phyloP scores from a whole-genome alignment of 2,888 invertebrate genomes.

The Ophion ellenae region DNA sequence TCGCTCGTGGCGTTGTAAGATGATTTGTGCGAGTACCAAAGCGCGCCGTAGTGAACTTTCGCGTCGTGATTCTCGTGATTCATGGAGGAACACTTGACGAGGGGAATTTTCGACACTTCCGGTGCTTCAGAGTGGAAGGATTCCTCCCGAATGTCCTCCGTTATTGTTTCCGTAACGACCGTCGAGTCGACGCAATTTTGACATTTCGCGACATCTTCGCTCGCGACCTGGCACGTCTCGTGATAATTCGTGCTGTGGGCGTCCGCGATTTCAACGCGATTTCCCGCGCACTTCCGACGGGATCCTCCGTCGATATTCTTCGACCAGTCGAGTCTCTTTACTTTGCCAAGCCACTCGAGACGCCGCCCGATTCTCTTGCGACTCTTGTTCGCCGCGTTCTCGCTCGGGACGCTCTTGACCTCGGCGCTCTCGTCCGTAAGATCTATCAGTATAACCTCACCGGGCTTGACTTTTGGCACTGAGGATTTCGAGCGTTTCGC shows the following conservation, averaged over 20 bases:
- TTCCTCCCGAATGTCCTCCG: conserved; percentile 16
- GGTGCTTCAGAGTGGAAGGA: not conserved
- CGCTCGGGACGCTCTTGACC: conserved; percentile 51
- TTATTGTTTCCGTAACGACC: conserved; percentile 25
- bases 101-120: conserved; percentile 1
- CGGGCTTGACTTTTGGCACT: conserved; percentile 67
- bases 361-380: conserved; percentile 63
- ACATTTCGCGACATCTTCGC: not conserved
- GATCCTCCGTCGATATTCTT: conserved; percentile 37
- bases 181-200: conserved; percentile 57
- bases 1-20: conserved; percentile 1
- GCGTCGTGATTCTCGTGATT: conserved; percentile 7
- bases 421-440: conserved; percentile 70
- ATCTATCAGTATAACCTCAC: conserved; percentile 74
- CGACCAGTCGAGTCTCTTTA: conserved; percentile 64
- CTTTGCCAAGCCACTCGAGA: conserved; percentile 69
- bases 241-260: conserved; percentile 71
- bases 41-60: not conserved
- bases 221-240: conserved; percentile 29
- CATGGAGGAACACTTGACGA: conserved; percentile 33
- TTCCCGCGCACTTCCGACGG: conserved; percentile 35
- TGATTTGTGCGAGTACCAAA: conserved; percentile 23
- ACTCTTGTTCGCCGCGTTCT: conserved; percentile 41
- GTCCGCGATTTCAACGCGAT: conserved; percentile 69
- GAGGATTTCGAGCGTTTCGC: conserved; percentile 38